Conservation (phyloP, 2,113 vertebrate genomes). For the Sinosuthora webbiana region DNA sequence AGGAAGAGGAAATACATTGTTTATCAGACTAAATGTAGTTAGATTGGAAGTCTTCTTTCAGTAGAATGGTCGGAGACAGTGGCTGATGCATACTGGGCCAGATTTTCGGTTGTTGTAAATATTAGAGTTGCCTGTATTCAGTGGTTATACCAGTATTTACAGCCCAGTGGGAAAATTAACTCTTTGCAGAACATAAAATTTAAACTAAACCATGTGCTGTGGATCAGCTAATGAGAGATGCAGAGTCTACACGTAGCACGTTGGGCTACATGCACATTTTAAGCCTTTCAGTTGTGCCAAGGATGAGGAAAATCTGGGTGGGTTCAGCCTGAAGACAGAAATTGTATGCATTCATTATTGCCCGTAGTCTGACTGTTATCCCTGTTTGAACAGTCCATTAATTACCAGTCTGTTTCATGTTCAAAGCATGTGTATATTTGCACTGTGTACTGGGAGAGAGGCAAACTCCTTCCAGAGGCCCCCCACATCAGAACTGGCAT, state of each 20-base stretch:
- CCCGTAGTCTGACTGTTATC: not conserved
- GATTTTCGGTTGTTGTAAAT: not conserved
- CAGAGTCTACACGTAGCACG: not conserved
- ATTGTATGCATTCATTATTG: not conserved
- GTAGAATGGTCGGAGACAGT: not conserved
- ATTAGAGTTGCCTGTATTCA: not conserved
- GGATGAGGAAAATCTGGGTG: not conserved
- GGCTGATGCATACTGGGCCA: not conserved
- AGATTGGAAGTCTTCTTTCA: not conserved
- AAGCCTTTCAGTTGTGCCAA: not conserved
- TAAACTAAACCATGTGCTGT: not conserved
- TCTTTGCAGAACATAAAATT: not conserved
- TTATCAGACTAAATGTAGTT: slow-evolving; percentile 40
- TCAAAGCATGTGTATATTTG: not conserved
- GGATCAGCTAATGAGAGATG: not conserved
- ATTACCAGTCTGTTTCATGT: not conserved
- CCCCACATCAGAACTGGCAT: not conserved
- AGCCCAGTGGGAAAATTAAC: not conserved
- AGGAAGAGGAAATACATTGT: slow-evolving; percentile 54
- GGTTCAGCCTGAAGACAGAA: not conserved
- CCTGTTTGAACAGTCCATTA: not conserved
- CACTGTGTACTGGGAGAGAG: not conserved
- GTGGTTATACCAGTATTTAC: not conserved
- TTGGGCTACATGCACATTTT: not conserved
- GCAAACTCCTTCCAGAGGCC: not conserved